Percentiles rank a stretch among this genome's conserved stretches.
phyloP scores from a whole-genome alignment of 2,113 vertebrate species.

The Dunckerocampus dactyliophorus region DNA sequence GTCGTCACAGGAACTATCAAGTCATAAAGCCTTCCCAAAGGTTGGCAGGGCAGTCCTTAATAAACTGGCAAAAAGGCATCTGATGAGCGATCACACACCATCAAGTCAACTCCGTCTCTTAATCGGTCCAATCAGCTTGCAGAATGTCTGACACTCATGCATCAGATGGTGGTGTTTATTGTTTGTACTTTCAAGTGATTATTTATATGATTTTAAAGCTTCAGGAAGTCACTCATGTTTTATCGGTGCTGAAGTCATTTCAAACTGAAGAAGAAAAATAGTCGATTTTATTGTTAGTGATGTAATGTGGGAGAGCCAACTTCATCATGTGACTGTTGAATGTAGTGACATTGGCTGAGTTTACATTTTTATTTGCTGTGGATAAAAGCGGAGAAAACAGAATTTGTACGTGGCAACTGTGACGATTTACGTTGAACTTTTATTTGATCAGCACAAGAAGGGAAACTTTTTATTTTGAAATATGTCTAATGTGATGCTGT shows the following conservation, averaged over 20 bases:
- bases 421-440: neutral
- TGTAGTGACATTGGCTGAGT: conserved; percentile 8
- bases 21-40: neutral
- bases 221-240: conserved; percentile 3
- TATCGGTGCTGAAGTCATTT: conserved; percentile 4
- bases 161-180: neutral
- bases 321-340: conserved; percentile 13
- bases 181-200: neutral
- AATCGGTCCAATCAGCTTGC: conserved; percentile 10
- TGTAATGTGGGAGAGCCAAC: neutral
- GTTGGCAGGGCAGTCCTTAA: neutral
- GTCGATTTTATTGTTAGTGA: neutral
- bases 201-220: conserved; percentile 9
- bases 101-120: neutral
- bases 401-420: neutral
- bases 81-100: neutral
- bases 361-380: conserved; percentile 13
- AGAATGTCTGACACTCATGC: conserved; percentile 3
- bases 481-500: neutral
- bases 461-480: conserved; percentile 8
- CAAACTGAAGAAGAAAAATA: conserved; percentile 1
- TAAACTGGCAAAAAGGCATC: neutral
- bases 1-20: neutral
- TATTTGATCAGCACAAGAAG: conserved; percentile 3
- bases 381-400: conserved; percentile 6